These are phyloP conservation scores for Hylaea fasciaria DNA, from an alignment of 2,888 invertebrate species.

Conservation along the genomic window DNA sequence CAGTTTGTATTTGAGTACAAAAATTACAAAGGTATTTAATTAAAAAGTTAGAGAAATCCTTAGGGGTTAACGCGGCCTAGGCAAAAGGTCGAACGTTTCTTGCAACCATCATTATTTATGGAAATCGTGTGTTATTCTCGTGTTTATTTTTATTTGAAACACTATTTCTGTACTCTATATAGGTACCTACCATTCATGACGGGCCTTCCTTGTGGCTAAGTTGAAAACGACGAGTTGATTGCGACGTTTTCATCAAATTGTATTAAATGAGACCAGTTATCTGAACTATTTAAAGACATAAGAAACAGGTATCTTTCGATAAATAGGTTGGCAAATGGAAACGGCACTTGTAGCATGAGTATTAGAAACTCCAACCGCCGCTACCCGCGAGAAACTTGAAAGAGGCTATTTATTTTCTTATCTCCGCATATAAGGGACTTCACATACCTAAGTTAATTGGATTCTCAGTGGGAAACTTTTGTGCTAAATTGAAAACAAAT, in stretches of 20 bases:
- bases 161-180: too few species aligned
- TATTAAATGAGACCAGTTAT: too few species aligned
- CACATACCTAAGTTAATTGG: constrained; percentile 46
- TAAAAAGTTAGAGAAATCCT: background rate
- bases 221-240: too few species aligned
- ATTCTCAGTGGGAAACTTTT: constrained; percentile 50
- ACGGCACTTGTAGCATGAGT: constrained; percentile 14
- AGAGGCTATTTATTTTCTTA: constrained; percentile 48
- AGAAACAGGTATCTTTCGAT: too few species aligned
- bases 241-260: too few species aligned
- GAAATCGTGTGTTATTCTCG: background rate
- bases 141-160: too few species aligned
- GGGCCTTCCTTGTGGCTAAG: too few species aligned
- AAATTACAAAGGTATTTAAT: background rate
- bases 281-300: too few species aligned
- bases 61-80: background rate
- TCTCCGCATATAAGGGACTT: constrained; percentile 41
- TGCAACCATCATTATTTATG: background rate
- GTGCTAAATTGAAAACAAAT: constrained; percentile 47
- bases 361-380: constrained; percentile 9
- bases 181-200: too few species aligned
- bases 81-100: background rate
- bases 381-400: constrained; percentile 42
- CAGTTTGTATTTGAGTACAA: background rate
- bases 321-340: background rate